Evolutionary conservation across 1,140 invertebrate genomes (phyloP), one percentile per base, ranked within the genome.

Genomic region (Apis dorsata): DNA sequence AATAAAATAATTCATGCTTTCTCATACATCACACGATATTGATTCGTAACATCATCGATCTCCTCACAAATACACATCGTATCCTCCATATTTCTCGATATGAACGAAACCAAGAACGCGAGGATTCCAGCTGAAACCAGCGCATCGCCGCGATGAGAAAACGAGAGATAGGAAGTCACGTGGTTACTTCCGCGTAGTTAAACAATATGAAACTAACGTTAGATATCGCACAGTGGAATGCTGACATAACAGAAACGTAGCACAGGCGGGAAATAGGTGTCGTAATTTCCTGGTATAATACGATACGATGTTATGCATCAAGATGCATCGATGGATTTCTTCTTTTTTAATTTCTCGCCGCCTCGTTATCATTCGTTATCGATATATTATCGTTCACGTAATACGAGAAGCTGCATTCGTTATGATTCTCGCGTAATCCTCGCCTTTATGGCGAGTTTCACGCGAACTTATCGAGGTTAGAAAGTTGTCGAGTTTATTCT

Each of bases 211-310:
- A 80, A 72, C 57, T 34, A 44, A 75, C 72, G 57, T 70, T 63
- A 62, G 73, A 63, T 76, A 79, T 65, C 57, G 34, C 57, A 9
- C 49, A 28, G 44, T 28, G 15, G 34, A 44, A 44, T 28, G 34
- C 79, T 86, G 79, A 86, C 59, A 74, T 70, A 86, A 85, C 75
- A 83, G 72, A 83, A 44, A 70, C 28, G 8, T 21, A 63, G 24
- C 24, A 77, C 74, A 28, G 3, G 21, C 57, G 73, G 53, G 63
- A 78, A 55, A 60, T 1, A 51, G 79, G 24, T 65, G 44, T 70
- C 28, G 49, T 69, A 82, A 81, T 85, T 82, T 86, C 73, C 79
- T 72, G 74, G 51, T 72, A 12, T 34, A 44, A 44, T 11, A 24
- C 74, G 55, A 69, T 9, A 9, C 65, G 13, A 19, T 17, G 10